Evolutionary conservation across 23 tunicate genomes (phyloP).

Genomic region (Phallusia fumigata): DNA sequence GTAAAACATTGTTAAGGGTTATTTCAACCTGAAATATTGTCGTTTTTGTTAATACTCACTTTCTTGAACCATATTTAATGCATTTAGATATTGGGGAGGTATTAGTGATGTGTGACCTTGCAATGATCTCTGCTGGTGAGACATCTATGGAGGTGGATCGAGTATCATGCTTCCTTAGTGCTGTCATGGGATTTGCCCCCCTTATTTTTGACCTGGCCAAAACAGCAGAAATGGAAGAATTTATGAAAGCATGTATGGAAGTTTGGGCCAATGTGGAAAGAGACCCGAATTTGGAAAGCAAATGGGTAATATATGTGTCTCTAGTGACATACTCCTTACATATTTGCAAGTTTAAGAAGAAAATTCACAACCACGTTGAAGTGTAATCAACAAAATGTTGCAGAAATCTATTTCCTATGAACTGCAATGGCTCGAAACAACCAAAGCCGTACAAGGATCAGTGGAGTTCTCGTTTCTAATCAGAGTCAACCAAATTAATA

Average conservation of each 20-base stretch:
- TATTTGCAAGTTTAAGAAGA: too few relatives aligned
- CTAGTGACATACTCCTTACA: too few relatives aligned
- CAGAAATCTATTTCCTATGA: conserved; percentile 26
- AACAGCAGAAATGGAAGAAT: conserved; percentile 8
- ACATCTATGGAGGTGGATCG: conserved; percentile 41
- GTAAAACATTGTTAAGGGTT: too few relatives aligned
- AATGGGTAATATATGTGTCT: conserved; percentile 24
- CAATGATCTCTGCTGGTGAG: conserved; percentile 70
- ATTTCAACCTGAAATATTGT: too few relatives aligned
- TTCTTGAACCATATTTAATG: background rate
- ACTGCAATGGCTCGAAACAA: conserved; percentile 22
- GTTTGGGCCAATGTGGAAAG: conserved; percentile 39
- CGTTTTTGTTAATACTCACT: too few relatives aligned
- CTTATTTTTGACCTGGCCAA: conserved; percentile 47
- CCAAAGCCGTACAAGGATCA: conserved; percentile 46
- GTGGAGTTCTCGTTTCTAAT: conserved; percentile 32
- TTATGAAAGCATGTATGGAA: conserved; percentile 28
- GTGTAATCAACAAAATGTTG: background rate
- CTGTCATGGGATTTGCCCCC: conserved; percentile 64
- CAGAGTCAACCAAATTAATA: conserved; percentile 33
- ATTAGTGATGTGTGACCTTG: conserved; percentile 60
- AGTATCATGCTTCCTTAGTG: conserved; percentile 48
- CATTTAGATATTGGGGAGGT: conserved; percentile 25
- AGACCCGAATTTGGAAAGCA: conserved; percentile 13
- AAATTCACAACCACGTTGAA: too few relatives aligned